phyloP scores from a whole-genome alignment of 2,888 invertebrate species.

The Tipula helvola region DNA sequence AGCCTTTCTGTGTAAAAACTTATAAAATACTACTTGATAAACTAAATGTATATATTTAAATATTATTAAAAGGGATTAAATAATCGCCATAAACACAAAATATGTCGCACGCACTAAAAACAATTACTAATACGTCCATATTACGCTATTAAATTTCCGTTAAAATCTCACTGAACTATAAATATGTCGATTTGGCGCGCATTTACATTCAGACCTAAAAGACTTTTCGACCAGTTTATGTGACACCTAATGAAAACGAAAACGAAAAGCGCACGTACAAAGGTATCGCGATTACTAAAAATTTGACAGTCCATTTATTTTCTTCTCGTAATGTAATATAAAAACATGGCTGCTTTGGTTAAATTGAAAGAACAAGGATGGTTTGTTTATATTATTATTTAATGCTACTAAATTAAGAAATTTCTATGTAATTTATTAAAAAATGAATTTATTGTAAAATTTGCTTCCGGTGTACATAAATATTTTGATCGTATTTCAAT shows the following conservation, averaged over 20 bases:
- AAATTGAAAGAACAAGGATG: constrained; percentile 54
- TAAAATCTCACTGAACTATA: neutral
- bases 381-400: constrained; percentile 35
- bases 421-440: neutral
- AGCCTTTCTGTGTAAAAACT: no score
- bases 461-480: neutral
- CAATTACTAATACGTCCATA: no score
- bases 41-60: no score
- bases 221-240: neutral
- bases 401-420: constrained; percentile 7
- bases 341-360: constrained; percentile 47
- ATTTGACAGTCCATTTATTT: neutral
- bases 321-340: neutral
- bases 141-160: neutral
- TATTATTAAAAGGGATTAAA: no score
- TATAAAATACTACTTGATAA: no score
- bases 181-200: neutral
- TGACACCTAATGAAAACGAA: neutral
- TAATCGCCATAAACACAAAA: no score
- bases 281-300: neutral
- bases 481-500: neutral
- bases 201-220: neutral
- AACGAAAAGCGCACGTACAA: neutral
- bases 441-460: neutral
- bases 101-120: no score